Conservation (phyloP, 1,140 invertebrate genomes). For the Scaptomyza graminum region DNA sequence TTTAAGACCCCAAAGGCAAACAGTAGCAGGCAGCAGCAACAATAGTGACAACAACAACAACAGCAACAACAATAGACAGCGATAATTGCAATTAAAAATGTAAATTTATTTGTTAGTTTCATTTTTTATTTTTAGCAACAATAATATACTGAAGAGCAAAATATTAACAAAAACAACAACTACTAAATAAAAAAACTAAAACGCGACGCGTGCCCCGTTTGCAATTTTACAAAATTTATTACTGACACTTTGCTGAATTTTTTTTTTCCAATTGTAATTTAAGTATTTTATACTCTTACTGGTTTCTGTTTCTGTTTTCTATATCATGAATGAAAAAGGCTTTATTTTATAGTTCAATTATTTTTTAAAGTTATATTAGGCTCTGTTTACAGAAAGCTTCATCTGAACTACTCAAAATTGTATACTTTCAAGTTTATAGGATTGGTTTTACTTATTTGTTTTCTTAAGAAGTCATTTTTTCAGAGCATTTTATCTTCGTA, state of each 20-base stretch:
- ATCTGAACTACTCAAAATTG: background rate
- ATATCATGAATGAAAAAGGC: background rate
- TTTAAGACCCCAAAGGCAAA: constrained; percentile 73
- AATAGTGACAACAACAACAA: constrained; percentile 28
- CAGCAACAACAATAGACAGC: constrained; percentile 64
- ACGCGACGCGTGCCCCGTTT: constrained; percentile 69
- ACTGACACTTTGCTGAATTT: constrained; percentile 65
- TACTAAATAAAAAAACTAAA: constrained; percentile 38
- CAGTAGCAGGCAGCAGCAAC: constrained; percentile 55
- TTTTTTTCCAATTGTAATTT: constrained; percentile 60
- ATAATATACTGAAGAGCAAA: constrained; percentile 22
- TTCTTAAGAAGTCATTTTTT: too few relatives aligned
- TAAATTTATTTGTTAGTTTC: constrained; percentile 71
- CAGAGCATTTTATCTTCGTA: constrained; percentile 23
- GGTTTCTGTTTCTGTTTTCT: background rate
- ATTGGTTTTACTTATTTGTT: too few relatives aligned
- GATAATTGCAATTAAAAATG: constrained; percentile 81
- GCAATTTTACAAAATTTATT: constrained; percentile 69
- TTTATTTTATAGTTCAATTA: too few relatives aligned
- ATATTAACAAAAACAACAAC: constrained; percentile 25
- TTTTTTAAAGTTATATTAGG: too few relatives aligned
- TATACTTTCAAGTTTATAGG: too few relatives aligned
- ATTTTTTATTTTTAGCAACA: constrained; percentile 74
- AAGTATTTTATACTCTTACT: constrained; percentile 20
- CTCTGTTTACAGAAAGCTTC: background rate